A percentile compares a stretch with the other conserved stretches of the same genome.
Conservation (phyloP, 2,888 invertebrate species). For the Patella depressa region DNA sequence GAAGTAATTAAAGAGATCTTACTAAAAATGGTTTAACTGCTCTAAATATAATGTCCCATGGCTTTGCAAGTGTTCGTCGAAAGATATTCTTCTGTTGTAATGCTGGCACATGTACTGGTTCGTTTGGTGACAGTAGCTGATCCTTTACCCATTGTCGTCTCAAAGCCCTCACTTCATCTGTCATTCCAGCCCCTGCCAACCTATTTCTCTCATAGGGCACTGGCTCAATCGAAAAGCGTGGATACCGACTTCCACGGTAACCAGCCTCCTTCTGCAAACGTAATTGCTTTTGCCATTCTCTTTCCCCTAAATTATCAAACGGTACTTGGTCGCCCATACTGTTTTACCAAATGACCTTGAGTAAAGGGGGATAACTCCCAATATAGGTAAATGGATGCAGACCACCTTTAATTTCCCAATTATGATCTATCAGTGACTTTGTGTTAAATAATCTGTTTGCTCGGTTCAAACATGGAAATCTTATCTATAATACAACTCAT, state of each 20-base stretch:
- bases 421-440: too few species aligned
- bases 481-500: too few species aligned
- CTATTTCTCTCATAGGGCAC: constrained; percentile 60
- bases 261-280: constrained; percentile 40
- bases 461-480: too few species aligned
- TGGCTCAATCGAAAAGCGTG: constrained; percentile 66
- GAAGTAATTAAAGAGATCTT: constrained; percentile 6
- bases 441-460: too few species aligned
- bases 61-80: constrained; percentile 51
- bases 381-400: too few species aligned
- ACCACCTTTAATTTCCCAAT: too few species aligned
- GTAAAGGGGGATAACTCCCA: too few species aligned
- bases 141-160: constrained; percentile 67
- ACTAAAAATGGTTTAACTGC: constrained; percentile 27
- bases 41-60: constrained; percentile 46
- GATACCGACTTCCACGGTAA: constrained; percentile 58
- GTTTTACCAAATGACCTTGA: constrained; percentile 33
- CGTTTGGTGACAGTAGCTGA: constrained; percentile 62
- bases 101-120: constrained; percentile 59
- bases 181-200: constrained; percentile 57
- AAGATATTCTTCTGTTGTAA: constrained; percentile 57
- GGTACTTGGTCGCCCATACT: background rate
- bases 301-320: constrained; percentile 44
- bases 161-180: constrained; percentile 61
- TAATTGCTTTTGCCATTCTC: constrained; percentile 48